These are phyloP conservation scores for Centroberyx gerrardi DNA, from an alignment of 2,797 vertebrate genomes.

Conservation along the genomic window DNA sequence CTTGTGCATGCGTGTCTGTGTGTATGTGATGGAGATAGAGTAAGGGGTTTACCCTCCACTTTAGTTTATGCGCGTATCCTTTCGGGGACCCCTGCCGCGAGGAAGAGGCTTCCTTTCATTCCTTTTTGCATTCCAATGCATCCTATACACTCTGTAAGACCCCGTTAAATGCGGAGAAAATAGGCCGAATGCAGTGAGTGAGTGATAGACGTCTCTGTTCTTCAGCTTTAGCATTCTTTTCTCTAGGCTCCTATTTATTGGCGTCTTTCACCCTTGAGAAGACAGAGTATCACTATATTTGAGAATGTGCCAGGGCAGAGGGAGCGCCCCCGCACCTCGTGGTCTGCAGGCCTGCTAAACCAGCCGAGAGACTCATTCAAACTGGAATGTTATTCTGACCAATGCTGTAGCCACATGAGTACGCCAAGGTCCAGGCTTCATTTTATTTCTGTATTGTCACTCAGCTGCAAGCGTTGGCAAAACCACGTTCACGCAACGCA, in stretches of 20 bases:
- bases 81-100: conserved; percentile 75
- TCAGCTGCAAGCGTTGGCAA: too few species aligned
- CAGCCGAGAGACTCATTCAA: neutral
- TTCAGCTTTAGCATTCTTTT: conserved; percentile 62
- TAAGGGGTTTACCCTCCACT: conserved; percentile 74
- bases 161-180: conserved; percentile 79
- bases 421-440: neutral
- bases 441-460: neutral
- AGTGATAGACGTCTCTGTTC: conserved; percentile 81
- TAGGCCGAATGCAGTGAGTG: conserved; percentile 54
- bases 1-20: conserved; percentile 49
- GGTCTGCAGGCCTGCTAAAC: neutral
- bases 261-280: conserved; percentile 49
- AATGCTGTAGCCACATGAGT: neutral
- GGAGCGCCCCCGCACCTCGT: conserved; percentile 15
- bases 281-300: conserved; percentile 38
- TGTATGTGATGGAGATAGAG: conserved; percentile 60
- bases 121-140: conserved; percentile 82
- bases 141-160: conserved; percentile 75
- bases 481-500: too few species aligned
- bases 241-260: conserved; percentile 62
- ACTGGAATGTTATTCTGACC: neutral
- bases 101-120: conserved; percentile 83
- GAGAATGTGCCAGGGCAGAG: conserved; percentile 10
- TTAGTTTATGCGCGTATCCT: conserved; percentile 82